Percentiles rank a stretch among this genome's conserved stretches.
Evolutionary conservation across 2,113 vertebrate species (phyloP).

Genomic region (Neogale vison): DNA sequence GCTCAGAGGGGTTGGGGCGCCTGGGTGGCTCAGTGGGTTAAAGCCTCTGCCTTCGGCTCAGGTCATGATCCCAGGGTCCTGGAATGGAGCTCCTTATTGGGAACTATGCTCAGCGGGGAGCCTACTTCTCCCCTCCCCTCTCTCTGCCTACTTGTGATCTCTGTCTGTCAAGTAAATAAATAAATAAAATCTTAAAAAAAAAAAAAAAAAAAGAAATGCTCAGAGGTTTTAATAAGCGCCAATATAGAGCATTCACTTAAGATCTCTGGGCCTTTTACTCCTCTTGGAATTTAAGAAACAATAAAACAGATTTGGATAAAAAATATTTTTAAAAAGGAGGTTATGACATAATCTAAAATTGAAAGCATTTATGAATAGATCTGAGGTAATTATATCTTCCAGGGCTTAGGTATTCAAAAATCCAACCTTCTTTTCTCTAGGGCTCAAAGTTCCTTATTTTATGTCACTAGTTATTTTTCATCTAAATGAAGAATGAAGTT

Average conservation of each 20-base stretch:
- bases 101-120: too few relatives aligned
- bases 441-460: slow-evolving; percentile 34
- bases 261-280: background rate
- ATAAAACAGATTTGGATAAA: slow-evolving; percentile 40
- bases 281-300: slow-evolving; percentile 50
- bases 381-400: background rate
- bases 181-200: too few relatives aligned
- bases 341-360: slow-evolving; percentile 5
- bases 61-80: too few relatives aligned
- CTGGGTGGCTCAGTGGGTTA: too few relatives aligned
- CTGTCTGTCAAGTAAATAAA: too few relatives aligned
- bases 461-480: slow-evolving; percentile 34
- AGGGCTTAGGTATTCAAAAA: slow-evolving; percentile 1
- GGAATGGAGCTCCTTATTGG: too few relatives aligned
- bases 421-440: slow-evolving; percentile 4
- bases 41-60: too few relatives aligned
- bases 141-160: too few relatives aligned
- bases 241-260: background rate
- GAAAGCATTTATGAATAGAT: slow-evolving; percentile 11
- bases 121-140: too few relatives aligned
- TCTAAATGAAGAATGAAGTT: slow-evolving; percentile 36
- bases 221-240: background rate
- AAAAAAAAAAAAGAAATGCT: background rate
- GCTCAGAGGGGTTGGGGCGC: background rate
- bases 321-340: slow-evolving; percentile 17